A percentile compares a stretch with the other conserved stretches of the same genome.
phyloP scores from a whole-genome alignment of 2,113 vertebrate genomes.

The Lates calcarifer region DNA sequence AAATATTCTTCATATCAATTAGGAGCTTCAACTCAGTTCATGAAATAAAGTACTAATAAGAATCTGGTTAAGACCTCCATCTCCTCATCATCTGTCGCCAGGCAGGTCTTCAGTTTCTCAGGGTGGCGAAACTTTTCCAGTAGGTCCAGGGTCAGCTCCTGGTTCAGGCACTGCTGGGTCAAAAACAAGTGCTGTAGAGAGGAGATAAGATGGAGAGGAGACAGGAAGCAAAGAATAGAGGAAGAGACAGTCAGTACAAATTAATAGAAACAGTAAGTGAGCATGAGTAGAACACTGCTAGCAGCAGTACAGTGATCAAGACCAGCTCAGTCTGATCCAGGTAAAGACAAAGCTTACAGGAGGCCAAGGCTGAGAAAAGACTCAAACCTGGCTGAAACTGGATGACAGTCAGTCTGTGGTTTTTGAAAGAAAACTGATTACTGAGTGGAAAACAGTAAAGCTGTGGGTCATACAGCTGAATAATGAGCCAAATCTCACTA shows the following conservation, averaged over 20 bases:
- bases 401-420: too few relatives aligned
- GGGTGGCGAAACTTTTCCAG: slow-evolving; percentile 89
- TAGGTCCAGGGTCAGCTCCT: slow-evolving; percentile 88
- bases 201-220: too few relatives aligned
- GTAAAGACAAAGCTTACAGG: too few relatives aligned
- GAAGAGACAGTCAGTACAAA: neutral
- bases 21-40: neutral
- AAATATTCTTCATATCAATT: neutral
- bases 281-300: neutral
- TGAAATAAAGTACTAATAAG: neutral
- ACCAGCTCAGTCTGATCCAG: too few relatives aligned
- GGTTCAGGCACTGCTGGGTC: slow-evolving; percentile 83
- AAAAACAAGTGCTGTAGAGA: slow-evolving; percentile 85
- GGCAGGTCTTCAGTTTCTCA: slow-evolving; percentile 82
- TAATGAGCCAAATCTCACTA: too few relatives aligned
- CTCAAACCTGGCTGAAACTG: too few relatives aligned
- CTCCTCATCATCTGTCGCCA: slow-evolving; percentile 87
- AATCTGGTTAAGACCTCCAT: slow-evolving; percentile 82
- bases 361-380: too few relatives aligned
- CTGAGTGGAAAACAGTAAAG: too few relatives aligned
- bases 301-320: neutral
- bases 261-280: neutral
- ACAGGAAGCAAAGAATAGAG: neutral
- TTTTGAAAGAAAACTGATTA: too few relatives aligned
- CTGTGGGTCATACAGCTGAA: too few relatives aligned